Conservation (phyloP, 1,140 invertebrate species). For the Dendroctonus valens region DNA sequence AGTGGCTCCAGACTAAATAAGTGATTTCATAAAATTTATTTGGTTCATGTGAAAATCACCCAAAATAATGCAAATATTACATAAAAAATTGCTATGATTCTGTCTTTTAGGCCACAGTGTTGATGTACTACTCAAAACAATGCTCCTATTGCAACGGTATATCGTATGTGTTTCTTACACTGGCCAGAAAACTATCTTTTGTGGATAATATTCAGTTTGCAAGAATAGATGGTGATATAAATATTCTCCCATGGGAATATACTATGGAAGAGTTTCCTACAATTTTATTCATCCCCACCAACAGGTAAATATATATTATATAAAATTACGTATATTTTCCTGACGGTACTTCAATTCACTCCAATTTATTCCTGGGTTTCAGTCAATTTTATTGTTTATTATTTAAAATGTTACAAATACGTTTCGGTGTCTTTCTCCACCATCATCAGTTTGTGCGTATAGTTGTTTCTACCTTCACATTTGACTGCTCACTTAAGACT, state of each 20-base stretch:
- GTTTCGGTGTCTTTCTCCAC: too few species aligned
- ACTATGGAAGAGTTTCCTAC: conserved; percentile 72
- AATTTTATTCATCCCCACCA: conserved; percentile 70
- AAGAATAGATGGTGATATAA: conserved; percentile 74
- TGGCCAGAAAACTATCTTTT: conserved; percentile 62
- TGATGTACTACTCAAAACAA: conserved; percentile 68
- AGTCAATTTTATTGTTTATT: too few species aligned
- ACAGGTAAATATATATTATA: conserved; percentile 53
- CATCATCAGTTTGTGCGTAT: too few species aligned
- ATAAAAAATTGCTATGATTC: neutral
- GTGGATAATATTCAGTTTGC: conserved; percentile 61
- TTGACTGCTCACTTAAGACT: too few species aligned
- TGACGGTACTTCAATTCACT: too few species aligned
- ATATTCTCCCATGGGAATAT: conserved; percentile 81
- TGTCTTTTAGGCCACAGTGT: conserved; percentile 64
- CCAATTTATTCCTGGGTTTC: too few species aligned
- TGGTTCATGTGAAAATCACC: neutral
- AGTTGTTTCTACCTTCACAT: too few species aligned
- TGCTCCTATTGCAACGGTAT: conserved; percentile 72
- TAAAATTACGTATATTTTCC: too few species aligned
- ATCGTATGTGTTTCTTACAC: conserved; percentile 62
- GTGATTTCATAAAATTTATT: too few species aligned
- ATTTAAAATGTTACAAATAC: too few species aligned
- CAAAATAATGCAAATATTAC: neutral
- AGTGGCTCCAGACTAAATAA: too few species aligned